phyloP scores from a whole-genome alignment of 2,797 vertebrate species.

The Coranthus polyacanthus region DNA sequence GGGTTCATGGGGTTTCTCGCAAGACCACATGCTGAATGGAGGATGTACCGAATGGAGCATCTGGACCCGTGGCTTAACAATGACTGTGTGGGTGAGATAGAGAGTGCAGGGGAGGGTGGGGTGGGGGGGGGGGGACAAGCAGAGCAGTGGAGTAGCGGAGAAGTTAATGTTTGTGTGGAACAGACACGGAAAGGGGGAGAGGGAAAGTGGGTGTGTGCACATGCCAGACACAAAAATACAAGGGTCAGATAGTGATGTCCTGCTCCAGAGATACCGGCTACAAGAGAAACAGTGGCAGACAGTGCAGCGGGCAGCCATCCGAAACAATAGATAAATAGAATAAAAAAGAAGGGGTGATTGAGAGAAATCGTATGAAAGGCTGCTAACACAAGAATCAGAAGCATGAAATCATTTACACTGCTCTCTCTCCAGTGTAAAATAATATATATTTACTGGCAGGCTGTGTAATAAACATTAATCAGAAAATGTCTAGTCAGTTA shows the following conservation, averaged over 20 bases:
- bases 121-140: slow-evolving; percentile 1
- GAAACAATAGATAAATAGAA: too few relatives aligned
- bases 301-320: not conserved
- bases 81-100: slow-evolving; percentile 58
- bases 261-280: not conserved
- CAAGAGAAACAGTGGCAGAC: slow-evolving; percentile 12
- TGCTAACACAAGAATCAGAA: slow-evolving; percentile 35
- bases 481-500: slow-evolving; percentile 52
- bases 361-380: slow-evolving; percentile 32
- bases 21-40: slow-evolving; percentile 59
- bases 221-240: slow-evolving; percentile 15
- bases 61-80: slow-evolving; percentile 51
- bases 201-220: not conserved
- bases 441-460: slow-evolving; percentile 58
- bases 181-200: not conserved
- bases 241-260: not conserved
- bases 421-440: slow-evolving; percentile 48
- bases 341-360: slow-evolving; percentile 27
- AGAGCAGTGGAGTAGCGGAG: slow-evolving; percentile 5
- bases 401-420: slow-evolving; percentile 66
- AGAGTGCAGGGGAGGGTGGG: not conserved
- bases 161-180: slow-evolving; percentile 10
- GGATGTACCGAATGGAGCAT: slow-evolving; percentile 50
- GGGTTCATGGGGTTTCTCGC: slow-evolving; percentile 67
- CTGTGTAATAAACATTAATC: slow-evolving; percentile 69